phyloP scores from a whole-genome alignment of 2,113 vertebrate genomes.

The Podarcis cretensis region DNA sequence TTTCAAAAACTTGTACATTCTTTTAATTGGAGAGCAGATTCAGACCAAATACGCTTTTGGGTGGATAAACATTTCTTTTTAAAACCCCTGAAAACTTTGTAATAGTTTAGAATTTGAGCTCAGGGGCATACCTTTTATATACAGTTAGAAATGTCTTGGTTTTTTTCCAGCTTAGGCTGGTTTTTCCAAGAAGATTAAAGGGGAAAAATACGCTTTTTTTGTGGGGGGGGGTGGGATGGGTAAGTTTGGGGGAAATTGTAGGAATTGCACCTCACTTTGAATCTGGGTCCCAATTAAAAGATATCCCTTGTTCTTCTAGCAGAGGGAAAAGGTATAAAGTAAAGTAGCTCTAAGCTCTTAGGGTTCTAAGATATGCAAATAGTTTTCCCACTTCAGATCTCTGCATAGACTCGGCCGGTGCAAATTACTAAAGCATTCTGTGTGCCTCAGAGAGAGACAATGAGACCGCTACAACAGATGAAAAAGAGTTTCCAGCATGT shows the following conservation, averaged over 20 bases:
- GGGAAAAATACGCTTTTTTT: not conserved
- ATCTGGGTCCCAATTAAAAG: constrained; percentile 45
- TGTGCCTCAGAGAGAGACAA: constrained; percentile 67
- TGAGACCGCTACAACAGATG: constrained; percentile 66
- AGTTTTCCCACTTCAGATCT: constrained; percentile 73
- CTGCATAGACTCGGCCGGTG: constrained; percentile 68
- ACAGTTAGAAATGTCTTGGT: not conserved
- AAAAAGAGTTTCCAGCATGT: constrained; percentile 50
- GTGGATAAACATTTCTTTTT: not conserved
- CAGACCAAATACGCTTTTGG: not conserved
- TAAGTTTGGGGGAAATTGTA: constrained; percentile 59
- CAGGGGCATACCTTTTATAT: not conserved
- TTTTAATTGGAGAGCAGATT: constrained; percentile 6
- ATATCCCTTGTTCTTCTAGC: constrained; percentile 45
- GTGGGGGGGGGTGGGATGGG: not conserved
- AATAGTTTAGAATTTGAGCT: not conserved
- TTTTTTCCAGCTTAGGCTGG: constrained; percentile 8
- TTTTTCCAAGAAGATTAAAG: not conserved
- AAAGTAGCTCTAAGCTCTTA: constrained; percentile 58
- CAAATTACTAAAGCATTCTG: constrained; percentile 72
- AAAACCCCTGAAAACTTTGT: not conserved
- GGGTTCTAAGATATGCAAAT: constrained; percentile 75
- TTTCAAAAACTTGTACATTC: not conserved
- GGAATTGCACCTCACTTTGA: constrained; percentile 50
- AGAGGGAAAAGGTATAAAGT: constrained; percentile 51